Conservation (phyloP, 2,888 invertebrate genomes). For the Acleris laterana region DNA sequence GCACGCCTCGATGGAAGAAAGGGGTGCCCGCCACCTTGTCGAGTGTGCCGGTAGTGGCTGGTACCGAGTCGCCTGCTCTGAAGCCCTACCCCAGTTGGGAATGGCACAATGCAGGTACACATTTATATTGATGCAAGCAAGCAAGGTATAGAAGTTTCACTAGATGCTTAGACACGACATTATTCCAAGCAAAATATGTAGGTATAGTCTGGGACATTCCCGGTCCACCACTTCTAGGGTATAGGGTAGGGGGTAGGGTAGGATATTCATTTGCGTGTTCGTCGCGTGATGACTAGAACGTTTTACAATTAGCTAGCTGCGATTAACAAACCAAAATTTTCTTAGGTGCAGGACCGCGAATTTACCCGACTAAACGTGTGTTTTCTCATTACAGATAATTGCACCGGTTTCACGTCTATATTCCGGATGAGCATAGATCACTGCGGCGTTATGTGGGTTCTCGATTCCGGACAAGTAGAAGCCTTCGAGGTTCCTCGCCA, state of each 20-base stretch:
- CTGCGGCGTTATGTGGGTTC: conserved; percentile 91
- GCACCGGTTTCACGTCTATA: conserved; percentile 88
- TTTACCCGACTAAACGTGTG: neutral
- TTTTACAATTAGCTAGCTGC: no score
- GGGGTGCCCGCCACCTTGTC: conserved; percentile 91
- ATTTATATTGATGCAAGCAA: neutral
- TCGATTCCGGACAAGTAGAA: conserved; percentile 91
- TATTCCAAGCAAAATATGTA: no score
- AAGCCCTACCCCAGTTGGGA: conserved; percentile 91
- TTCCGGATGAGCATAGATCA: conserved; percentile 91
- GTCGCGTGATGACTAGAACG: no score
- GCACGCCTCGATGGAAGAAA: conserved; percentile 90
- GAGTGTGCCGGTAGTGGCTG: conserved; percentile 83
- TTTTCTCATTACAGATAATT: conserved; percentile 63
- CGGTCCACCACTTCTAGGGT: no score
- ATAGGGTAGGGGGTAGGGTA: no score
- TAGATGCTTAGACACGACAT: neutral
- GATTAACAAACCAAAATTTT: no score
- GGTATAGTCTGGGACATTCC: no score
- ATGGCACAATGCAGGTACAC: conserved; percentile 84
- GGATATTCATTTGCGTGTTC: no score
- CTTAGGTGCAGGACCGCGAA: no score
- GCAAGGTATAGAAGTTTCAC: neutral
- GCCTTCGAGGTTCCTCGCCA: conserved; percentile 86
- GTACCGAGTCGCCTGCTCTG: conserved; percentile 84